Percentiles rank a stretch among this genome's conserved stretches.
phyloP scores from a whole-genome alignment of 37 sponge, comb jelly and placozoan genomes.

The Diacarnus erythraeanus region DNA sequence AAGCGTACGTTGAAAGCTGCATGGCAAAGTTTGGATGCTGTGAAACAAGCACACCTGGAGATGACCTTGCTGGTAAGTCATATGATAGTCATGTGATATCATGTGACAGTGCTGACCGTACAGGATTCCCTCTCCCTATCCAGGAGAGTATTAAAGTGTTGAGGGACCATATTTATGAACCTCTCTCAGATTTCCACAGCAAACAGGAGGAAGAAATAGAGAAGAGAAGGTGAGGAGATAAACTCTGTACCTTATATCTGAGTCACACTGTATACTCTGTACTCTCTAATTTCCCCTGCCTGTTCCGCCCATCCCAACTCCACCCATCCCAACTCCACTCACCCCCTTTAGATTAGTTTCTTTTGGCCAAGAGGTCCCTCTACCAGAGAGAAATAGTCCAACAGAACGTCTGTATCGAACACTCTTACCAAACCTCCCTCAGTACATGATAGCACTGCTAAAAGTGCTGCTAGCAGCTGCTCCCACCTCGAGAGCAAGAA shows the following conservation, averaged over 20 bases:
- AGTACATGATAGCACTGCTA: conserved; percentile 95
- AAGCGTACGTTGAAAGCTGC: conserved; percentile 66
- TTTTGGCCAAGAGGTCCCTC: conserved; percentile 1
- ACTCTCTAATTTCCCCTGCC: not conserved
- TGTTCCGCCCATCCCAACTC: not conserved
- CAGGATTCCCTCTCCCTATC: conserved; percentile 74
- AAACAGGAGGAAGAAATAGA: conserved; percentile 63
- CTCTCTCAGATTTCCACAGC: conserved; percentile 81
- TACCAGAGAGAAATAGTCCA: conserved; percentile 41
- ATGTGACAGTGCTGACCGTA: not conserved
- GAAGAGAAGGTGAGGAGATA: not conserved
- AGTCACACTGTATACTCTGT: no score
- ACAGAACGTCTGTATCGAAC: conserved; percentile 77
- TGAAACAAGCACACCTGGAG: conserved; percentile 20
- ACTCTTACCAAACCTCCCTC: conserved; percentile 89
- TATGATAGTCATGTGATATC: not conserved
- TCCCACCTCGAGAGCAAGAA: conserved; percentile 79
- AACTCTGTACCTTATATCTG: no score
- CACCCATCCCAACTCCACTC: not conserved
- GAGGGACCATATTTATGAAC: conserved; percentile 71
- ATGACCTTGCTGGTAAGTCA: conserved; percentile 26
- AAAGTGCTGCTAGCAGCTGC: conserved; percentile 94
- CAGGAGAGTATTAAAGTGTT: conserved; percentile 81
- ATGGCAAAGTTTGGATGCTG: conserved; percentile 76
- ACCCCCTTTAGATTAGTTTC: not conserved